Base-by-base conservation (phyloP, 2,113 vertebrate species). In the Cnemophilus loriae region DNA sequence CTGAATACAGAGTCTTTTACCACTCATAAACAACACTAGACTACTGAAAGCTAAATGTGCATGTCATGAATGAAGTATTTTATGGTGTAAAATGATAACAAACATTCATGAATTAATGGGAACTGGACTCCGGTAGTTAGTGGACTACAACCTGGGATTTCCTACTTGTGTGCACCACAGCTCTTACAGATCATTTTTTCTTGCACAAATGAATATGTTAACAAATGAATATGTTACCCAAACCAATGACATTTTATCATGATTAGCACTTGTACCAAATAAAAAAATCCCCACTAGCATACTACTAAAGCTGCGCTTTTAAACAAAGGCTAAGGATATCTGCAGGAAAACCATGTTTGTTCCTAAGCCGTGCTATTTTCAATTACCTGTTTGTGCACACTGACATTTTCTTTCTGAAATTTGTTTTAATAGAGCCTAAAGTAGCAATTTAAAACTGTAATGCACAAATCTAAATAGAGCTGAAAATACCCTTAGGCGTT, bases 361-460 rank as follows among this genome's bases (percentile, higher is more conserved):
- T 93, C 80, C 69, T 61, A 87, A 55, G 64, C 73, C 84, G 73
- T 65, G 73, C 37, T 92, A 76, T 93, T 97, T 96, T 81, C 87
- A 78, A 90, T 96, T 92, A 93, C 88, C 76, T 92, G 56, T 79
- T 90, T 84, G 57, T 89, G 92, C 76, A 93, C 67, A 75, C 53
- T 95, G 86, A 79, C 84, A 92, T 96, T 96, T 96, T 93, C 64
- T 78, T 93, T 83, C 65, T 81, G 80, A 92, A 95, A 87, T 90
- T 59, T 89, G 57, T 90, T 95, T 96, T 94, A 96, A 96, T 94
- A 89, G 88, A 96, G 64, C 74, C 60, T 44, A 87, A 82, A 89
- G 86, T 82, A 96, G 90, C 80, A 90, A 96, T 97, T 94, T 94
- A 61, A 79, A 93, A 91, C 90, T 23, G 60, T 75, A 92, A 81